phyloP scores from a whole-genome alignment of 2,797 vertebrate genomes.

The Adrianichthys oophorus region DNA sequence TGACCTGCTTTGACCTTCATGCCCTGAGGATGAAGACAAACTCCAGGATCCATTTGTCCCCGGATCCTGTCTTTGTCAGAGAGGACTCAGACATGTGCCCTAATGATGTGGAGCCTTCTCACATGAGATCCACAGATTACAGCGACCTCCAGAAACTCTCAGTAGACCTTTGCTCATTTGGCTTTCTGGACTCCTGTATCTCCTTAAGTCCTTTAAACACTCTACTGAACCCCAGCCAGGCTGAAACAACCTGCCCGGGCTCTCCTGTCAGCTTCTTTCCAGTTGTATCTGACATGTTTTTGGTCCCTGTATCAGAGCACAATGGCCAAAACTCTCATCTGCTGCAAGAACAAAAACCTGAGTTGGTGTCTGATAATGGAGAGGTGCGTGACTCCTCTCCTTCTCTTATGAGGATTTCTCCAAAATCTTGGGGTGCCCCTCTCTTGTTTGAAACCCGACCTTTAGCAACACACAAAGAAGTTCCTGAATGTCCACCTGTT shows the following conservation, averaged over 20 bases:
- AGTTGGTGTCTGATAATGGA: constrained; percentile 49
- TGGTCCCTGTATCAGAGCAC: constrained; percentile 48
- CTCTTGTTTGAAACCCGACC: constrained; percentile 62
- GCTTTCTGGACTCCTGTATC: constrained; percentile 69
- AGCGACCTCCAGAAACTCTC: constrained; percentile 75
- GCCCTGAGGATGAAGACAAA: constrained; percentile 69
- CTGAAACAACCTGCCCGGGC: constrained; percentile 73
- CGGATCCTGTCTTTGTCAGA: constrained; percentile 76
- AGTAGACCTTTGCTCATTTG: constrained; percentile 79
- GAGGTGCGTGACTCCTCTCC: constrained; percentile 34
- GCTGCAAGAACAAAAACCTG: constrained; percentile 18
- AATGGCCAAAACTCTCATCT: constrained; percentile 41
- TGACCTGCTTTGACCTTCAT: no score
- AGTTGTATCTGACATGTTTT: constrained; percentile 60
- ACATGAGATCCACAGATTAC: constrained; percentile 76
- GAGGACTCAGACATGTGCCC: constrained; percentile 77
- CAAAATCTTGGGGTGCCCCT: constrained; percentile 15
- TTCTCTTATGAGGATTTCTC: constrained; percentile 19
- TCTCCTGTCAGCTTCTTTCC: constrained; percentile 59
- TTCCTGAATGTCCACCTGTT: not conserved
- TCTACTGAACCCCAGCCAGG: constrained; percentile 50
- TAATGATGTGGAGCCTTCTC: constrained; percentile 71
- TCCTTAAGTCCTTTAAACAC: constrained; percentile 72
- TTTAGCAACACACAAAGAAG: constrained; percentile 49
- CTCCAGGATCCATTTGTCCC: constrained; percentile 83